Evolutionary conservation across 2,113 vertebrate species (phyloP).

Genomic region (Callorhinus ursinus): DNA sequence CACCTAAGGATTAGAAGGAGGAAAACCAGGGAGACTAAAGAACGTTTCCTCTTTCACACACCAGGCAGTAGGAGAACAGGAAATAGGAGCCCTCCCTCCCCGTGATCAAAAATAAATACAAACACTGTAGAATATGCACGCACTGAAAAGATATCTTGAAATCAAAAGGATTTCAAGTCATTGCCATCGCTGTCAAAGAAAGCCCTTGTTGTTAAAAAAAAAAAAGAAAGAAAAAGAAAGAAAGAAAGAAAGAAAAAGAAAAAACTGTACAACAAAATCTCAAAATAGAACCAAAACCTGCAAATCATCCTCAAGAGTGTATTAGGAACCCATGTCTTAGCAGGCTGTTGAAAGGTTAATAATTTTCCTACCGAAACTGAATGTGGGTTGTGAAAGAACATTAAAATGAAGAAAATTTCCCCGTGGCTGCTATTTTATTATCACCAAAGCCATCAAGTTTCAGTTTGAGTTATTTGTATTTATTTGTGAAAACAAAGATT

Average conservation of each 20-base stretch:
- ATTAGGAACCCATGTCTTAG: conserved; percentile 71
- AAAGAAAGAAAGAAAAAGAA: conserved; percentile 27
- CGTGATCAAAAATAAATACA: neutral
- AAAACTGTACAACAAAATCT: conserved; percentile 20
- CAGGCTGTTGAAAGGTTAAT: conserved; percentile 94
- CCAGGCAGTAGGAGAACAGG: neutral
- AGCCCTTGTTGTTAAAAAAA: neutral
- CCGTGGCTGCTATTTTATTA: conserved; percentile 95
- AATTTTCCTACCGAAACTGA: conserved; percentile 97
- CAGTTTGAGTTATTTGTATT: conserved; percentile 98
- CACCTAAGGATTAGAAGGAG: neutral
- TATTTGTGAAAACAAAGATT: conserved; percentile 99
- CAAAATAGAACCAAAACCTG: conserved; percentile 77
- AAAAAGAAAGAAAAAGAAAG: neutral
- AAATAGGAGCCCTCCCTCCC: neutral
- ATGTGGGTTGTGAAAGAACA: conserved; percentile 99
- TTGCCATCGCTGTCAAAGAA: conserved; percentile 48
- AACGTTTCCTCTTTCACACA: conserved; percentile 48
- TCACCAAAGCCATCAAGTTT: conserved; percentile 99
- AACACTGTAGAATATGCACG: neutral
- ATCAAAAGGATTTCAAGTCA: neutral
- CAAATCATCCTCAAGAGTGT: conserved; percentile 69
- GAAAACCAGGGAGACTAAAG: neutral
- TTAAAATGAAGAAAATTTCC: conserved; percentile 98
- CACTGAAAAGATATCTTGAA: neutral